Evolutionary conservation across 2,797 vertebrate species (phyloP).

Genomic region (Prionace glauca): DNA sequence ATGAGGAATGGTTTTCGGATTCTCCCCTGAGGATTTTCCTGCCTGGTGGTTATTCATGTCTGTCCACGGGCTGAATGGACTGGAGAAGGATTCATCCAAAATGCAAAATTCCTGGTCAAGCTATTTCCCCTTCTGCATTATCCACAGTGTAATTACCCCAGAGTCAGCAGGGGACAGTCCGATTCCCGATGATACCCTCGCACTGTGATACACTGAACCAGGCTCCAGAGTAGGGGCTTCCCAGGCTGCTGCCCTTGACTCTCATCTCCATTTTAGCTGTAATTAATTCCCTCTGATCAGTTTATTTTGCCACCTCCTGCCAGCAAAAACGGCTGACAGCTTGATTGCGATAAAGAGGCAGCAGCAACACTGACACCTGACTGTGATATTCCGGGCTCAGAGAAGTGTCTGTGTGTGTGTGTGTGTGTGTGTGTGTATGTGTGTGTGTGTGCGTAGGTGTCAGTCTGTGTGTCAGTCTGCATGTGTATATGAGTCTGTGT

Average conservation of each 20-base stretch:
- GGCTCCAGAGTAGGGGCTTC: background rate
- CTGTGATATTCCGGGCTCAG: background rate
- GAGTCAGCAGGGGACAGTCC: too few species aligned
- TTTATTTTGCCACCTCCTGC: background rate
- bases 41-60: background rate
- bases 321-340: background rate
- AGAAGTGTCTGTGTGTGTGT: background rate
- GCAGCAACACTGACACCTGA: background rate
- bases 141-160: too few species aligned
- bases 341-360: background rate
- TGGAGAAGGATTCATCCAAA: background rate
- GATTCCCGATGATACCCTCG: too few species aligned
- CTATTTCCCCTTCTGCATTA: too few species aligned
- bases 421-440: too few species aligned
- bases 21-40: too few species aligned
- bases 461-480: too few species aligned
- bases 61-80: background rate
- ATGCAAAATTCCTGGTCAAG: too few species aligned
- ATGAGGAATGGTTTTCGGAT: too few species aligned
- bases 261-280: background rate
- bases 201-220: background rate
- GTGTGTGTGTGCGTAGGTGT: too few species aligned
- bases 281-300: background rate
- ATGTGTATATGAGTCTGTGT: too few species aligned
- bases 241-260: background rate